Evolutionary conservation across 1,140 invertebrate species (phyloP).

Genomic region (Eriosoma lanigerum): DNA sequence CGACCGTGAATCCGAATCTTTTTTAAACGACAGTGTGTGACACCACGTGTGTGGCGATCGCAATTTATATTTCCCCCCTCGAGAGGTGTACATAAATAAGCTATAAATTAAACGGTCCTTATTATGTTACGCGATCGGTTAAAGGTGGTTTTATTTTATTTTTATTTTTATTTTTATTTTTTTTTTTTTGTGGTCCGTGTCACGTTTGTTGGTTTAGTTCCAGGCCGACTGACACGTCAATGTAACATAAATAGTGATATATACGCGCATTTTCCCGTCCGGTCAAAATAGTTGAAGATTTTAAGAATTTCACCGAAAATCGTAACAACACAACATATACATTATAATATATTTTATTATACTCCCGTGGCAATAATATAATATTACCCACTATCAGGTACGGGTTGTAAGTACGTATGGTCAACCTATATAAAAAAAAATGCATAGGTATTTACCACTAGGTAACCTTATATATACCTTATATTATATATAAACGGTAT

Average conservation of each 20-base stretch:
- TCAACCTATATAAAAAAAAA: too few species aligned
- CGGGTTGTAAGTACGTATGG: neutral
- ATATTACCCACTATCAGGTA: neutral
- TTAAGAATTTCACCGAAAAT: conserved; percentile 1
- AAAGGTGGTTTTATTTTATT: conserved; percentile 40
- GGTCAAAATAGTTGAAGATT: neutral
- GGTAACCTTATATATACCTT: too few species aligned
- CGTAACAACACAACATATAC: neutral
- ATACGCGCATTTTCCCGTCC: neutral
- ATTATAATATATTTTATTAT: conserved; percentile 3
- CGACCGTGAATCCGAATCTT: conserved; percentile 42
- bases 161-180: neutral
- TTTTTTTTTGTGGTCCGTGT: conserved; percentile 5
- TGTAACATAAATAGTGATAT: neutral
- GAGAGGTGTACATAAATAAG: conserved; percentile 51
- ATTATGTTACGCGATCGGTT: conserved; percentile 30
- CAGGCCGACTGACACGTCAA: conserved; percentile 37
- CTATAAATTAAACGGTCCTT: conserved; percentile 49
- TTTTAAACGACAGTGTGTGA: conserved; percentile 19
- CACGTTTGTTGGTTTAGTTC: conserved; percentile 42
- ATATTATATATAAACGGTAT: too few species aligned
- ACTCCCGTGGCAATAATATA: neutral
- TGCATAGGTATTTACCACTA: too few species aligned
- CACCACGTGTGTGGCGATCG: conserved; percentile 43
- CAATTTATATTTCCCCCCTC: conserved; percentile 29